These are phyloP conservation scores for Aleiodes leptofemur DNA, from an alignment of 2,888 invertebrate species.

Conservation along the genomic window DNA sequence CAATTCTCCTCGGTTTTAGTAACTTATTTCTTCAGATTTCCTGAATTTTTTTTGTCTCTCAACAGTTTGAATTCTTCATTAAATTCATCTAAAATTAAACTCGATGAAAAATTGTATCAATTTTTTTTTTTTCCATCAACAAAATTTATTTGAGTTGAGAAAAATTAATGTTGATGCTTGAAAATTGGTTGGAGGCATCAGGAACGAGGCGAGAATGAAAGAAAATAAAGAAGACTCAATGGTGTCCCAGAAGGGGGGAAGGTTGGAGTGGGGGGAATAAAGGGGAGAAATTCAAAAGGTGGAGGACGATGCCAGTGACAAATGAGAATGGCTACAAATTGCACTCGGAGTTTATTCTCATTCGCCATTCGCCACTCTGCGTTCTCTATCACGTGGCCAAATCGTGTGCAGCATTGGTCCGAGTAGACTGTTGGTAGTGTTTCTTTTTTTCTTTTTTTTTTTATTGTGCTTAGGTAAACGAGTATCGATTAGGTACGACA, in stretches of 20 bases:
- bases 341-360: constrained; percentile 67
- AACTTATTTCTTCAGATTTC: too few relatives aligned
- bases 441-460: constrained; percentile 5
- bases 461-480: constrained; percentile 11
- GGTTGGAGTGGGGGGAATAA: not conserved
- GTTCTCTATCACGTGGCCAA: constrained; percentile 50
- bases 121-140: too few relatives aligned
- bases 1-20: too few relatives aligned
- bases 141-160: not conserved
- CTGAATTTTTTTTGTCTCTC: too few relatives aligned
- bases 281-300: constrained; percentile 53
- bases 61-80: too few relatives aligned
- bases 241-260: constrained; percentile 12
- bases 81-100: too few relatives aligned
- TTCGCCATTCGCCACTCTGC: constrained; percentile 66
- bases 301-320: constrained; percentile 66
- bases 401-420: constrained; percentile 37
- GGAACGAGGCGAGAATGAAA: constrained; percentile 1
- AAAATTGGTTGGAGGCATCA: constrained; percentile 15
- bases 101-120: too few relatives aligned
- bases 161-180: constrained; percentile 25
- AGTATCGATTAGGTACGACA: constrained; percentile 33
- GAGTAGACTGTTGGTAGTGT: not conserved
- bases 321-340: constrained; percentile 72
- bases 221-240: constrained; percentile 25